phyloP scores from a whole-genome alignment of 2,888 invertebrate genomes.

The Xestobium rufovillosum region DNA sequence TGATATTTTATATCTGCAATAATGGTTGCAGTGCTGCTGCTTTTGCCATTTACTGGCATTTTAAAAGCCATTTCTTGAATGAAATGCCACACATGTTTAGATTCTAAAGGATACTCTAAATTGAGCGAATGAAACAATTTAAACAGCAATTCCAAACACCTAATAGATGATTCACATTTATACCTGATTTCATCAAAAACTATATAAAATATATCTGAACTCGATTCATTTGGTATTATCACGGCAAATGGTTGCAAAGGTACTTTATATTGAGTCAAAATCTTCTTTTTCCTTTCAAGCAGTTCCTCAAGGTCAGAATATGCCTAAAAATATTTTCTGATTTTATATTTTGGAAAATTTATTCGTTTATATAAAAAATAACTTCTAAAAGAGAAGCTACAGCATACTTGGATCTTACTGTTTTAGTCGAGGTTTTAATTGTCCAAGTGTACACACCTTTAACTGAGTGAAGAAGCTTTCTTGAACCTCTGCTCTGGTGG shows the following conservation, averaged over 20 bases:
- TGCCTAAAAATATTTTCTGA: background rate
- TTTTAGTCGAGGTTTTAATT: no score
- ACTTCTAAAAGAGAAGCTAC: no score
- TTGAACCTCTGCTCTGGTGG: no score
- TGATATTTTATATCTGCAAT: conserved; percentile 4
- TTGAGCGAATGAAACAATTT: conserved; percentile 2
- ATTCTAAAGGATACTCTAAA: conserved; percentile 1
- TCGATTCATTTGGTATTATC: background rate
- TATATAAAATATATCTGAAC: background rate
- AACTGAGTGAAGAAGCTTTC: no score
- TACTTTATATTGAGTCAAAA: background rate
- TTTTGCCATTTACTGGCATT: conserved; percentile 4
- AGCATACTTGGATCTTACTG: no score
- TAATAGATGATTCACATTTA: conserved; percentile 3
- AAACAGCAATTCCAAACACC: conserved; percentile 4
- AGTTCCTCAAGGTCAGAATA: background rate
- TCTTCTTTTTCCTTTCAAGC: background rate
- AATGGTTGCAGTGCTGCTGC: background rate
- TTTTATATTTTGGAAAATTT: no score
- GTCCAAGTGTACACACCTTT: no score
- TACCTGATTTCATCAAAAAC: background rate
- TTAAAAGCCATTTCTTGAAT: conserved; percentile 5
- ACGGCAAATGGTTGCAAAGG: conserved; percentile 3
- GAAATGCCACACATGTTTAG: conserved; percentile 3
- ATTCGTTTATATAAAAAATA: no score